phyloP scores from a whole-genome alignment of 2,113 vertebrate species.

The Fulmarus glacialis region DNA sequence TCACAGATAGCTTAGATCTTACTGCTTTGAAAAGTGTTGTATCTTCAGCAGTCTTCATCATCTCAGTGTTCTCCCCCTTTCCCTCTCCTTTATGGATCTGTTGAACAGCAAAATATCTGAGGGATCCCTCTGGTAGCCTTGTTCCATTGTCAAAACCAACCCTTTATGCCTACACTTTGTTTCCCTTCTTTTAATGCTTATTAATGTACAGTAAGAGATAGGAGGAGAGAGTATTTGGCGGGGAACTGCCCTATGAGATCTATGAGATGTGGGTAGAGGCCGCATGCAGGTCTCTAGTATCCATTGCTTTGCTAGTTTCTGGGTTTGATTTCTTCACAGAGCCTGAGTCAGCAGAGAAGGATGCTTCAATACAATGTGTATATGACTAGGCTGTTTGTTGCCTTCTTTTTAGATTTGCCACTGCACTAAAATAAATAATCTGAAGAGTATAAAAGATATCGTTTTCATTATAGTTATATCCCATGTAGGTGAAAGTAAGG shows the following conservation, averaged over 20 bases:
- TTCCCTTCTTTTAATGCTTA: neutral
- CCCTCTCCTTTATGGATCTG: neutral
- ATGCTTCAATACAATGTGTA: neutral
- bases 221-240: neutral
- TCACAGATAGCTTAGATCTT: neutral
- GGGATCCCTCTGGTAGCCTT: neutral
- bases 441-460: neutral
- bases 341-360: neutral
- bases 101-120: neutral
- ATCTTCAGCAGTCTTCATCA: neutral
- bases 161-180: neutral
- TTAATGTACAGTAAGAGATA: neutral
- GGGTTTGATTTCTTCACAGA: neutral
- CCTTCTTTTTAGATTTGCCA: neutral
- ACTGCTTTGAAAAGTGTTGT: neutral
- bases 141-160: neutral
- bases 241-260: fast-evolving
- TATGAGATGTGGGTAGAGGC: neutral
- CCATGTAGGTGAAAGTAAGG: neutral
- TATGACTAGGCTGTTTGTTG: neutral
- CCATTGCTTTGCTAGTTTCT: neutral
- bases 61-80: neutral
- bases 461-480: neutral
- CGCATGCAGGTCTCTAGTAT: neutral
- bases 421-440: neutral